Conservation (phyloP, 2,888 invertebrate genomes). For the Ophion costatus region DNA sequence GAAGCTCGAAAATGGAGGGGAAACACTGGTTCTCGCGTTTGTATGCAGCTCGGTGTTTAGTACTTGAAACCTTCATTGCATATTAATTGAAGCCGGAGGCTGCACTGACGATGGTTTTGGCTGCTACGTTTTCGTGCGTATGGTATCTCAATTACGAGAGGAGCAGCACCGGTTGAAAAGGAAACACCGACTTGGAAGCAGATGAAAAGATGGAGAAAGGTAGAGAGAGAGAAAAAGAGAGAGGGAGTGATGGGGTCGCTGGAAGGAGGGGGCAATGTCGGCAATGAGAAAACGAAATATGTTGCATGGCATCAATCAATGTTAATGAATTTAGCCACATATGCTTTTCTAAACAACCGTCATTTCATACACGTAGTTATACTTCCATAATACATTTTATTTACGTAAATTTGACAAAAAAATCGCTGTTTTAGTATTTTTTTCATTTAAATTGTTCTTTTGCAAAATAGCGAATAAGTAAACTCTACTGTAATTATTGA, state of each 20-base stretch:
- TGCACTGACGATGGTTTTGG: constrained; percentile 20
- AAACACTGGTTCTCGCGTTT: constrained; percentile 31
- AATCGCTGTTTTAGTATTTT: no score
- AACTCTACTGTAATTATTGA: no score
- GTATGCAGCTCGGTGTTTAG: constrained; percentile 22
- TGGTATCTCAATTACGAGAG: constrained; percentile 44
- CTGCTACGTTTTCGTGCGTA: constrained; percentile 7
- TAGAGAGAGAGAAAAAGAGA: constrained; percentile 1
- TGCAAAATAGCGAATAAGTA: no score
- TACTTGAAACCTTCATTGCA: constrained; percentile 63
- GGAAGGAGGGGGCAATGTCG: neutral
- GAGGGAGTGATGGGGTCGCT: no score
- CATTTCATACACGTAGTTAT: neutral
- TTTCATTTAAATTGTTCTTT: no score
- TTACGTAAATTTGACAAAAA: no score
- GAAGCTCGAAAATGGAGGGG: constrained; percentile 20
- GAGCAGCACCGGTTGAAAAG: constrained; percentile 9
- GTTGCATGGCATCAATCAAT: neutral
- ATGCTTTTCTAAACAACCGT: neutral
- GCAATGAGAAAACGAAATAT: neutral
- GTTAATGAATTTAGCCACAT: neutral
- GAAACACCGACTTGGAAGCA: neutral
- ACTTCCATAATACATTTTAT: no score
- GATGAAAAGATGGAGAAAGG: neutral
- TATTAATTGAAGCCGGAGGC: constrained; percentile 69